Conservation (phyloP, 2,113 vertebrate genomes). For the Zosterops lateralis region DNA sequence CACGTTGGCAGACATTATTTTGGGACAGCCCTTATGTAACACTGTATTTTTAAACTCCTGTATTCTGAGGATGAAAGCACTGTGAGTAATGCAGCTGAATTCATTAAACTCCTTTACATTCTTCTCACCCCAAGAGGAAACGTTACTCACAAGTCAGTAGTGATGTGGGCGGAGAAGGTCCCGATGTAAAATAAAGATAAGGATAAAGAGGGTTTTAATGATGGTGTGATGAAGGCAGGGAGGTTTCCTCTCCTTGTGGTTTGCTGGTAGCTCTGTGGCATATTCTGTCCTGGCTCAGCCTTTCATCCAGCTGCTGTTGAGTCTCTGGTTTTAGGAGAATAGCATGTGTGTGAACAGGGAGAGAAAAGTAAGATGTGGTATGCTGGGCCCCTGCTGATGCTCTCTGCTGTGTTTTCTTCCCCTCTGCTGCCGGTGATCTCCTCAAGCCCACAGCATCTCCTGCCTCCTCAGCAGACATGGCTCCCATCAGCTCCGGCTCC, state of each 20-base stretch:
- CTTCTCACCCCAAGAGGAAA: slow-evolving; percentile 12
- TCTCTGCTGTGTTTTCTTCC: slow-evolving; percentile 60
- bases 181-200: not conserved
- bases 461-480: slow-evolving; percentile 95
- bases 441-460: slow-evolving; percentile 91
- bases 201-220: not conserved
- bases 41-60: not conserved
- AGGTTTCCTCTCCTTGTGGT: not conserved
- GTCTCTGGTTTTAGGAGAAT: slow-evolving; percentile 5
- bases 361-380: not conserved
- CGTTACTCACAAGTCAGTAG: not conserved
- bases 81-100: slow-evolving; percentile 38
- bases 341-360: not conserved
- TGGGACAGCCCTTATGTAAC: slow-evolving; percentile 9
- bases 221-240: not conserved
- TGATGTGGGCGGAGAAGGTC: not conserved
- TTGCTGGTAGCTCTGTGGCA: not conserved
- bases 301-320: not conserved
- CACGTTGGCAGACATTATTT: not conserved
- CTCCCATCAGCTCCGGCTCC: slow-evolving; percentile 95
- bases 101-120: slow-evolving; percentile 19
- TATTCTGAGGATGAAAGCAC: slow-evolving; percentile 14
- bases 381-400: slow-evolving; percentile 32
- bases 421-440: not conserved
- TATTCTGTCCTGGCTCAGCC: not conserved